Evolutionary conservation across 2,888 invertebrate genomes (phyloP).

Genomic region (Lissocephala sabroskyi): DNA sequence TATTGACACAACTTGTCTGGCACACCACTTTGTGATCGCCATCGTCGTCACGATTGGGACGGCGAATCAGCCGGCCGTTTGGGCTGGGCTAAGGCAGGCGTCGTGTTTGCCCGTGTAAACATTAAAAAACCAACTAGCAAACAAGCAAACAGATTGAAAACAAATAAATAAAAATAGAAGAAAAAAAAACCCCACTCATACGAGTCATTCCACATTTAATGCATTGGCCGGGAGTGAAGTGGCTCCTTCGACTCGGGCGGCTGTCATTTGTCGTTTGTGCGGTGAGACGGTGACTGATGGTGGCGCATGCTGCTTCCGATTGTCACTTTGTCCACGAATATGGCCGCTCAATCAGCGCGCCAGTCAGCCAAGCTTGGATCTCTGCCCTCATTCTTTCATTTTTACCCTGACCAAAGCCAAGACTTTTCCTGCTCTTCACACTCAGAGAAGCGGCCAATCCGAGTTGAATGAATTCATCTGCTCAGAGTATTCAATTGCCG

Average conservation of each 20-base stretch:
- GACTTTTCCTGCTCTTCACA: too few relatives aligned
- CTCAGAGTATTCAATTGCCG: too few relatives aligned
- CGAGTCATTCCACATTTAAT: neutral
- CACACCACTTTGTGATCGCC: neutral
- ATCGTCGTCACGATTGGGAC: too few relatives aligned
- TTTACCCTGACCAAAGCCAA: too few relatives aligned
- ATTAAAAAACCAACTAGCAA: slow-evolving; percentile 62
- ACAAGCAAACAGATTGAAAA: slow-evolving; percentile 62
- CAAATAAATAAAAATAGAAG: slow-evolving; percentile 46
- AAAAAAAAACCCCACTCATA: too few relatives aligned
- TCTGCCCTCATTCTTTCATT: slow-evolving; percentile 10
- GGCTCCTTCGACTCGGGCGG: too few relatives aligned
- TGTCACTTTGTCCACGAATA: neutral
- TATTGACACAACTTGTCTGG: slow-evolving; percentile 56
- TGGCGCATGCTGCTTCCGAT: neutral
- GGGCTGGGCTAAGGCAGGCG: neutral
- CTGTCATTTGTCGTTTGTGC: neutral
- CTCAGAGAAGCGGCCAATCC: too few relatives aligned
- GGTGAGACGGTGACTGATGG: slow-evolving; percentile 1
- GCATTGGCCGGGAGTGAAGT: neutral
- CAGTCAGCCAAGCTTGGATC: neutral
- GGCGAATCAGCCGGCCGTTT: neutral
- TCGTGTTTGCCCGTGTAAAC: slow-evolving; percentile 53
- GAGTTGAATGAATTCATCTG: too few relatives aligned
- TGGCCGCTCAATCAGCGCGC: neutral